phyloP scores from a whole-genome alignment of 2,888 invertebrate species.

The Poecilobothrus nobilitatus region DNA sequence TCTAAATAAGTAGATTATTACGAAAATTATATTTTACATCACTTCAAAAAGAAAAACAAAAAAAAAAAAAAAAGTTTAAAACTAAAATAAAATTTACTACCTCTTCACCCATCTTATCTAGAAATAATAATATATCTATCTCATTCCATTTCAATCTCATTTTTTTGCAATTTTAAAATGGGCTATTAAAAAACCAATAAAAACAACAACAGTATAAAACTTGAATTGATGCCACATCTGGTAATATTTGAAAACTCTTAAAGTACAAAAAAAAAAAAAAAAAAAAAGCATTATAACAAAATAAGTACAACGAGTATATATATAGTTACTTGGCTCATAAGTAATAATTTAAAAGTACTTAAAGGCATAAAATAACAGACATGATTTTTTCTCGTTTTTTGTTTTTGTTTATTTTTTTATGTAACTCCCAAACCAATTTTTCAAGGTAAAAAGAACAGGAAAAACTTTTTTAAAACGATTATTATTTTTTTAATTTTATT shows the following conservation, averaged over 20 bases:
- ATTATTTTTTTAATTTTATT: too few relatives aligned
- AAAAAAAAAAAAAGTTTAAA: too few relatives aligned
- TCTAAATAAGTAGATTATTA: neutral
- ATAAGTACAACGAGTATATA: too few relatives aligned
- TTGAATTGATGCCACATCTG: neutral
- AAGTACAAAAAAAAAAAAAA: neutral
- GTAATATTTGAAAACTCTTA: neutral
- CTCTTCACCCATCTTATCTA: too few relatives aligned
- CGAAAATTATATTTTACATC: neutral
- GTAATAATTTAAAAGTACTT: neutral
- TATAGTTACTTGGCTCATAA: neutral
- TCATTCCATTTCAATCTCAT: neutral
- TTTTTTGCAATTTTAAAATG: neutral
- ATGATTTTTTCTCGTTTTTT: too few relatives aligned
- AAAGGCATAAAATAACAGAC: neutral
- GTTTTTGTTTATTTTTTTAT: too few relatives aligned
- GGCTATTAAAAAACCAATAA: neutral
- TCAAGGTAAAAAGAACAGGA: neutral
- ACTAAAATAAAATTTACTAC: too few relatives aligned
- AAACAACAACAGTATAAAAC: neutral
- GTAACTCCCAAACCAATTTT: neutral
- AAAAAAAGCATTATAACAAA: too few relatives aligned
- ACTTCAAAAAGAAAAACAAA: too few relatives aligned
- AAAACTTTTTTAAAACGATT: too few relatives aligned
- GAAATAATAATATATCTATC: too few relatives aligned